Conservation (phyloP, 2,113 vertebrate genomes). For the Formicarius rufipectus region DNA sequence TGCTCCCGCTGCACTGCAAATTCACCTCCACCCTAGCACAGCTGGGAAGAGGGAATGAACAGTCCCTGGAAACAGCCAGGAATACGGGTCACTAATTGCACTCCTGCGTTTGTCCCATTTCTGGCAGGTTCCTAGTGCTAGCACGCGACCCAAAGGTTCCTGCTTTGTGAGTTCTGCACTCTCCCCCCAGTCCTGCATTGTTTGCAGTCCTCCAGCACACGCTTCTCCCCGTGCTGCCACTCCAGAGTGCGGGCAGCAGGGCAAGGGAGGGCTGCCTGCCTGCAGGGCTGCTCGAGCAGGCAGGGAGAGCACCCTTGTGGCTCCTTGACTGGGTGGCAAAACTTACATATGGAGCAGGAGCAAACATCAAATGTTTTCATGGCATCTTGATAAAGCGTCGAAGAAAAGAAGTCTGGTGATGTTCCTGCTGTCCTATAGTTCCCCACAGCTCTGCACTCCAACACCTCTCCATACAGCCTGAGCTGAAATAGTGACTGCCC, state of each 20-base stretch:
- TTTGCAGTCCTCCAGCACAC: background rate
- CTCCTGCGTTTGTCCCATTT: background rate
- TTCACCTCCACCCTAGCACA: constrained; percentile 63
- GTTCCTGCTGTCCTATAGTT: background rate
- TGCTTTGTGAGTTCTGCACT: background rate
- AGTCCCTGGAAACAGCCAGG: constrained; percentile 27
- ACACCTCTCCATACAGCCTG: background rate
- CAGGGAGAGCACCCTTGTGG: background rate
- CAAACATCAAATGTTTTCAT: background rate
- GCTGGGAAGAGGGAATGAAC: constrained; percentile 44
- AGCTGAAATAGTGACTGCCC: background rate
- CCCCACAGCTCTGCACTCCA: background rate
- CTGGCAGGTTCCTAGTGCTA: background rate
- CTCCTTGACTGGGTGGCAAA: background rate
- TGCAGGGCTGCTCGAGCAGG: rapidly evolving
- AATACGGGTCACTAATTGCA: constrained; percentile 11
- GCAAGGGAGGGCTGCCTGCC: background rate
- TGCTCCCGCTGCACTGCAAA: constrained; percentile 65
- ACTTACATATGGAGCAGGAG: rapidly evolving
- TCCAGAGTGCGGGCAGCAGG: rapidly evolving
- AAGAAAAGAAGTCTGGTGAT: background rate
- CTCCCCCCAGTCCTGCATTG: background rate
- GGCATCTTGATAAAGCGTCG: background rate
- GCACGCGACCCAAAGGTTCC: background rate
- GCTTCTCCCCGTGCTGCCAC: background rate